phyloP scores from a whole-genome alignment of 2,888 invertebrate genomes.

The Rhopalosiphum nymphaeae region DNA sequence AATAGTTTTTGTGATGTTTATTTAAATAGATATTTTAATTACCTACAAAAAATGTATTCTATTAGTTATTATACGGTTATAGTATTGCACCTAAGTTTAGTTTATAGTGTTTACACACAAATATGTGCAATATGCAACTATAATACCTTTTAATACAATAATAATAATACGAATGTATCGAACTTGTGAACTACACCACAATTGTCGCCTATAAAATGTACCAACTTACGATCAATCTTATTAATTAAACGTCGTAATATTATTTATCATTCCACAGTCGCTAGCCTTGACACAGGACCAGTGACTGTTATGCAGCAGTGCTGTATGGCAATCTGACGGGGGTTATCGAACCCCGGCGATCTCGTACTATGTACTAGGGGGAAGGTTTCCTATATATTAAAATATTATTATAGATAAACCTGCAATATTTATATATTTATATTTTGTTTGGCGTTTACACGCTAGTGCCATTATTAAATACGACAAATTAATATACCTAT shows the following conservation, averaged over 20 bases:
- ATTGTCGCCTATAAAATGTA: not conserved
- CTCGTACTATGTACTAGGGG: not conserved
- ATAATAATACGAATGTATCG: not conserved
- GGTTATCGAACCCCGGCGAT: conserved; percentile 34
- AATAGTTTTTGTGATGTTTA: not conserved
- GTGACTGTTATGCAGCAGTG: not conserved
- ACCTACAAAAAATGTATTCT: not conserved
- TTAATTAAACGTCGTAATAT: not conserved
- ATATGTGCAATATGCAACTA: not conserved
- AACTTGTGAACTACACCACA: not conserved
- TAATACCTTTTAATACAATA: not conserved
- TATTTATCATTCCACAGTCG: not conserved
- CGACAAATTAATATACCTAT: not conserved
- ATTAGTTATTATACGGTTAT: not conserved
- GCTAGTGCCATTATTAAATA: not conserved
- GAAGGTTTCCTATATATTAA: not conserved
- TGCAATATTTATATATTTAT: no score
- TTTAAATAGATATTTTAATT: not conserved
- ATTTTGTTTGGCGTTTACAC: not conserved
- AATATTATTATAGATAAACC: not conserved
- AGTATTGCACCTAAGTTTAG: not conserved
- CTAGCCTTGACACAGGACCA: conserved; percentile 30
- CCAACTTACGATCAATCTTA: not conserved
- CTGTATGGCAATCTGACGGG: not conserved
- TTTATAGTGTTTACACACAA: not conserved